Evolutionary conservation across 2,888 invertebrate species (phyloP), one percentile per base, ranked within the genome.

Genomic region (Caenorhabditis sp.): DNA sequence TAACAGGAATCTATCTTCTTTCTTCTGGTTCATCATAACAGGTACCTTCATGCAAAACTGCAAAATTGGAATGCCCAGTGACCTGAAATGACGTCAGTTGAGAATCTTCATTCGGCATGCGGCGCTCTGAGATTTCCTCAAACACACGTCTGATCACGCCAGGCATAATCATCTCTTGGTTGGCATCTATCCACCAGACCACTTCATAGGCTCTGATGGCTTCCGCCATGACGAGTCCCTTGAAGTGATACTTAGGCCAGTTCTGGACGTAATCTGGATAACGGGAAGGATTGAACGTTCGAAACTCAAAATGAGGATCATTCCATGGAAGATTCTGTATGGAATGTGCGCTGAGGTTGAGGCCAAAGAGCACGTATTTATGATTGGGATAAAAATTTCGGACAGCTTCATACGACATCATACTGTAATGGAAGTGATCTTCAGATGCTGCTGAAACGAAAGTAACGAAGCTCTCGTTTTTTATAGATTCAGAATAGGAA

Each of bases 351-450:
- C 19, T 47, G 8, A 76, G 4, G 14, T 49, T 8, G 7, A 76
- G 38, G 4, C 68, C 49, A 22, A 68, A 76, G 16, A 68, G 16
- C 22, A 76, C 66, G 6, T 47, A 59, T 68, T 66, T 76, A 6
- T 64, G 76, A n/a, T 28, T 56, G 7, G 66, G 66, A n/a, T 76
- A 68, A 26, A 58, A 76, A 14, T 49, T 76, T 31, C 68, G 66
- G 35, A 76, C 6, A 19, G 59, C 16, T 19, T 31, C 14, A 14
- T 54, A n/a, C 14, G 66, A 58, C 4, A 19, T 35, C 14, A 24
- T 8, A 24, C 35, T 44, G 26, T 44, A n/a, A 6, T 58, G 19
- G 12, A 47, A 66, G 56, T 75, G 75, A 58, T 75, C 47, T 6
- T 54, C 64, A 14, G 75, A 75, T 8, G 22, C 26, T 0, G 75